phyloP scores from a whole-genome alignment of 2,888 invertebrate species.

The Masnerella sp. region DNA sequence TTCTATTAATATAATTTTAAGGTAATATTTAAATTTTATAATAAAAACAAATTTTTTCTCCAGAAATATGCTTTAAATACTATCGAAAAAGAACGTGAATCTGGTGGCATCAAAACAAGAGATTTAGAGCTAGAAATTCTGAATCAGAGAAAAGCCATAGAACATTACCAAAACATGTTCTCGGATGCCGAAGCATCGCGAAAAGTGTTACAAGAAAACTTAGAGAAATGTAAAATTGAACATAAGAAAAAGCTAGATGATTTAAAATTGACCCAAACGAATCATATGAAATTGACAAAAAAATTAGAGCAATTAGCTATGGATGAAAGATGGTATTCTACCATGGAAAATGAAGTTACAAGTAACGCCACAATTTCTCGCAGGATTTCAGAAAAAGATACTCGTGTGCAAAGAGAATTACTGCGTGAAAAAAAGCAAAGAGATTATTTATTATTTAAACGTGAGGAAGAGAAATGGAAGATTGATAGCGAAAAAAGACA shows the following conservation, averaged over 20 bases:
- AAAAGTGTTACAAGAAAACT: conserved; percentile 79
- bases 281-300: conserved; percentile 64
- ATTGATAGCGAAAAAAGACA: conserved; percentile 83
- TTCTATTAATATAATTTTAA: neutral
- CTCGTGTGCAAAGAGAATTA: conserved; percentile 70
- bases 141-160: conserved; percentile 79
- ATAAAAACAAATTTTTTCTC: neutral
- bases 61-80: conserved; percentile 78
- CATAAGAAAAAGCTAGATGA: conserved; percentile 79
- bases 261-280: conserved; percentile 74
- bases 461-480: conserved; percentile 85
- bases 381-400: conserved; percentile 82
- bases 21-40: too few species aligned
- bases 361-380: conserved; percentile 82
- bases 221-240: conserved; percentile 78
- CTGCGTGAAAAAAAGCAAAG: conserved; percentile 75
- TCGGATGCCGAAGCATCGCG: conserved; percentile 79
- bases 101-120: conserved; percentile 81
- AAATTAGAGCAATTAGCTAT: conserved; percentile 81
- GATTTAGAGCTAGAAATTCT: conserved; percentile 82
- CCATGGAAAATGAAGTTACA: conserved; percentile 83
- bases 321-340: conserved; percentile 80
- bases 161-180: conserved; percentile 80
- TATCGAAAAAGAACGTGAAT: conserved; percentile 80
- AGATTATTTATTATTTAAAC: conserved; percentile 84